Evolutionary conservation across 2,888 invertebrate species (phyloP), one percentile per base, ranked within the genome.

Genomic region (Euplagia quadripunctaria): DNA sequence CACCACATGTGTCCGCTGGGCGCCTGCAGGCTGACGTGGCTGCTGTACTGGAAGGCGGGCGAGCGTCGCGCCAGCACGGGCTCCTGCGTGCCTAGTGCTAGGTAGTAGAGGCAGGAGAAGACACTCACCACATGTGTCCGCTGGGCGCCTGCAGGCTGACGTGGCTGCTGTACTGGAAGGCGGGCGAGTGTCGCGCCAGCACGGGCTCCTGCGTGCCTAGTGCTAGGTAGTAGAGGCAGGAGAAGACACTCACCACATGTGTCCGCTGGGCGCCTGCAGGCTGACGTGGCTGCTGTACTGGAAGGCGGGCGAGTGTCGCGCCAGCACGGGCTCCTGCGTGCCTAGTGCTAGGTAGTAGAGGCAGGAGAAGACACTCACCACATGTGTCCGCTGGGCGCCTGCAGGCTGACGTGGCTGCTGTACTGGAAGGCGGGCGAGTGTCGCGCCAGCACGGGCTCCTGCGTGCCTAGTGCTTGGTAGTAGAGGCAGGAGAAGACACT

Each of bases 1-100:
- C 90, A 99, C 99, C 99, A 99, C 99, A 99, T 99, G 90, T 99
- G 99, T 12, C 99, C 99, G 90, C 99, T 99, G 61, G 99, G 99
- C 73, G 99, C 99, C 96, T 99, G 99, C 82, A 99, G 96, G 85
- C 99, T 99, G 72, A 99, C 99, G 93, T 99, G 99, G 92, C 99
- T 99, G 92, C 98, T 99, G 93, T 99, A 99, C 95, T 99, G 99
- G 96, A 99, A 99, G 86, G 99, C 99, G 97, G 96, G 77, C 97
- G n/a, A n/a, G n/a, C n/a, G n/a, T n/a, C n/a, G 97, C 65, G 99
- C 98, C 75, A 99, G 96, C 79, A 99, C 97, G 64, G 99, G 99
- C 95, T 99, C 99, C 96, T 99, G 99, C 0, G 31, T 31, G 51
- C 14, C 3, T 14, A 14, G 12, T 14, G 5, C 12, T 51, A 7